phyloP scores from a whole-genome alignment of 2,113 vertebrate species.

The Stegastes partitus region DNA sequence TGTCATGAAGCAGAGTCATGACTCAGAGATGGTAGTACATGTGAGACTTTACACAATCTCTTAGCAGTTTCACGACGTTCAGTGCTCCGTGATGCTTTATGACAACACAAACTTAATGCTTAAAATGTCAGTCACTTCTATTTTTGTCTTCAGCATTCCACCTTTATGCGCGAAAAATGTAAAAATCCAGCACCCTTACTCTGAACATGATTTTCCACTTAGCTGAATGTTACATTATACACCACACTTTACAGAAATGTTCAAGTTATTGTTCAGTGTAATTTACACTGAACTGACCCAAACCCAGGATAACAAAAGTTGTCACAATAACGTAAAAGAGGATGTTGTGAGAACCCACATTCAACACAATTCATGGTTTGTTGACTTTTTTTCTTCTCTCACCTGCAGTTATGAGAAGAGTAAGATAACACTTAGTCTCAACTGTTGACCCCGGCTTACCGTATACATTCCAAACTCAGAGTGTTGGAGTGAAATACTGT shows the following conservation, averaged over 20 bases:
- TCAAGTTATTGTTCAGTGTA: no score
- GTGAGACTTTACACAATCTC: no score
- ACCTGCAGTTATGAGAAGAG: constrained; percentile 38
- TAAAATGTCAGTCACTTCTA: no score
- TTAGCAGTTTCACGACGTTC: no score
- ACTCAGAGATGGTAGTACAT: no score
- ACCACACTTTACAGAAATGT: no score
- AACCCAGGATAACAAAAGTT: not conserved
- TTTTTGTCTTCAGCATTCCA: not conserved
- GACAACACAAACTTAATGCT: no score
- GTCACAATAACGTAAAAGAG: not conserved
- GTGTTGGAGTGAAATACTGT: not conserved
- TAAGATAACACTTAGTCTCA: constrained; percentile 54
- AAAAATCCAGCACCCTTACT: not conserved
- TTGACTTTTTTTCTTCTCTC: constrained; percentile 1
- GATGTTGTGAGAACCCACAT: constrained; percentile 69
- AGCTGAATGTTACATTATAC: no score
- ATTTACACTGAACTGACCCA: not conserved
- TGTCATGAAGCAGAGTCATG: not conserved
- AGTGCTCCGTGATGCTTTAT: no score
- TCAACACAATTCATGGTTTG: constrained; percentile 9
- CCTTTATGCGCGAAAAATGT: not conserved
- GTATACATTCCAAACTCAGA: constrained; percentile 15
- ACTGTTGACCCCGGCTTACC: constrained; percentile 36
- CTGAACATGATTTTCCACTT: not conserved